phyloP scores from a whole-genome alignment of 2,888 invertebrate genomes.

The Cheilosia scutellata region DNA sequence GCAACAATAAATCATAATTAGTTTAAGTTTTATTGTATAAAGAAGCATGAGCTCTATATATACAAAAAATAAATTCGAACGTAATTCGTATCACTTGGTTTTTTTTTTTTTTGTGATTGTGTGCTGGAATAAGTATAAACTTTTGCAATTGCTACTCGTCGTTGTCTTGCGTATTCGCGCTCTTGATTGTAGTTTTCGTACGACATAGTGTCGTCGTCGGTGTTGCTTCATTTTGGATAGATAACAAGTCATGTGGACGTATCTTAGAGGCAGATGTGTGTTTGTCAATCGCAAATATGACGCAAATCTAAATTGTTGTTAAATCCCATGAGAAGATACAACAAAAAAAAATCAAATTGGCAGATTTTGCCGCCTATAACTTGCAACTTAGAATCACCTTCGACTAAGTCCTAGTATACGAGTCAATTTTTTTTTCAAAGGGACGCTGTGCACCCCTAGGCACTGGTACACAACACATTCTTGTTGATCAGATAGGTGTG shows the following conservation, averaged over 20 bases:
- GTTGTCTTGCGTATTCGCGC: background rate
- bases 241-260: constrained; percentile 68
- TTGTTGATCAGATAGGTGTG: constrained; percentile 1
- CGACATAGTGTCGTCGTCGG: constrained; percentile 11
- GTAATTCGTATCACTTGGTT: constrained; percentile 17
- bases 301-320: constrained; percentile 50
- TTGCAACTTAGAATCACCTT: background rate
- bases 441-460: background rate
- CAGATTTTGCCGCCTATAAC: background rate
- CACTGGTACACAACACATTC: background rate
- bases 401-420: background rate
- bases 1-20: constrained; percentile 74
- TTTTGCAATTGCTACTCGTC: constrained; percentile 42
- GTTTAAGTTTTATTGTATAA: constrained; percentile 56
- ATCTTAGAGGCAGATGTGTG: constrained; percentile 40
- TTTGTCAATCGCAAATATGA: constrained; percentile 63
- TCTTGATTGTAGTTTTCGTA: constrained; percentile 42
- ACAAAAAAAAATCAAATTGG: background rate
- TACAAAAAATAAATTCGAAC: constrained; percentile 51
- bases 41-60: background rate
- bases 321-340: no score
- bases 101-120: background rate
- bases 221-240: constrained; percentile 30
- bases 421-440: background rate
- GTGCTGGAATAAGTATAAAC: constrained; percentile 14